A percentile compares a stretch with the other conserved stretches of the same genome.
phyloP scores from a whole-genome alignment of 2,113 vertebrate species.

The Connochaetes taurinus region DNA sequence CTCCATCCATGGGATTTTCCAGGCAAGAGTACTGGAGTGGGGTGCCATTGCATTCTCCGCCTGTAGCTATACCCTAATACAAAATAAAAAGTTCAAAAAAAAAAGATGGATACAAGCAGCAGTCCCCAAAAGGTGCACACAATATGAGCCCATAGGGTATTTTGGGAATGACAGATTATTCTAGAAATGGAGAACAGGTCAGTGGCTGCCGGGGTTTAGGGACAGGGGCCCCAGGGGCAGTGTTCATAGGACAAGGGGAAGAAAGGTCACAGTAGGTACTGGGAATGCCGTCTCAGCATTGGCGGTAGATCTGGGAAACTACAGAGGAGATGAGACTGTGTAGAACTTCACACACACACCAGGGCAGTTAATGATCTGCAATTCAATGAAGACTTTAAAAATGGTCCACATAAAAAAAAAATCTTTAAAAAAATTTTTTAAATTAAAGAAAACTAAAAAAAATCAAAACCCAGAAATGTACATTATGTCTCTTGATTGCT shows the following conservation, averaged over 20 bases:
- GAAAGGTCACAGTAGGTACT: background rate
- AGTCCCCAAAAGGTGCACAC: fast-evolving
- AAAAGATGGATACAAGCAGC: background rate
- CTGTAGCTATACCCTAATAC: background rate
- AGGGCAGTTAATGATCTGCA: background rate
- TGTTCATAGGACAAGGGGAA: background rate
- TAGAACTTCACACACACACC: background rate
- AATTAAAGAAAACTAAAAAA: background rate
- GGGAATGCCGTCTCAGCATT: fast-evolving
- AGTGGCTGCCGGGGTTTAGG: background rate
- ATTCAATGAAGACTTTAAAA: background rate
- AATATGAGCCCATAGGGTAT: fast-evolving
- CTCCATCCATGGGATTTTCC: no score
- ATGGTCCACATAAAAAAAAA: background rate
- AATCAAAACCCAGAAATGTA: background rate
- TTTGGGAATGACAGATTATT: background rate
- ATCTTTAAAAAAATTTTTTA: background rate
- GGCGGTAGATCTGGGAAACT: fast-evolving
- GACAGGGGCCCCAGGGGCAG: background rate
- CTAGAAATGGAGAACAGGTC: background rate
- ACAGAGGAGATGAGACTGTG: background rate
- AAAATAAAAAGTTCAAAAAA: background rate
- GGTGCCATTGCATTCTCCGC: no score
- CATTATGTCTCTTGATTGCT: background rate
- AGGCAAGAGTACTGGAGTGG: no score